Evolutionary conservation across 2,113 vertebrate species (phyloP), one percentile per base, ranked within the genome.

Genomic region (Prionailurus viverrinus): DNA sequence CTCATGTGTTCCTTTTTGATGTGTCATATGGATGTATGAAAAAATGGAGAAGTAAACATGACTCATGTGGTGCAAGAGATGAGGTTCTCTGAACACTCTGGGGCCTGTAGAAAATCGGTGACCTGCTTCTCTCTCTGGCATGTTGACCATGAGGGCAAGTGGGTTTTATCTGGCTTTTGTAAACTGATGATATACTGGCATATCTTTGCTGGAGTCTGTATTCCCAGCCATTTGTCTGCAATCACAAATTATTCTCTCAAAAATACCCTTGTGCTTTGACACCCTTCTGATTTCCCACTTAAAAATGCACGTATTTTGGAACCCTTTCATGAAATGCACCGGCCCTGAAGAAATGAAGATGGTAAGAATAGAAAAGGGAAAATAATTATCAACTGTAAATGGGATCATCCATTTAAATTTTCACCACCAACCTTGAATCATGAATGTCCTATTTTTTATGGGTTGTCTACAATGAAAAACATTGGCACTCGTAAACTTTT

Each of bases 201-300:
- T 45, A 1, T 27, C 33, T 33, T 21, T 76, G 33, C 13, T 84
- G 23, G 36, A 81, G 29, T 65, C 8, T 19, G 9, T 84, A n/a
- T 93, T 36, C 19, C 19, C 19, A 48, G 36, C 0, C 63, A 29
- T 80, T 92, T 95, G 27, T 7, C 48, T 25, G 4, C 55, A 48
- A 33, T 84, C 58, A 95, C 27, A 93, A 91, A 81, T 88, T 83
- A 84, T 76, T 80, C 23, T 88, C 36, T 16, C 25, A 51, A 90
- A 91, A 4, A 23, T 88, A 12, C 2, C 31, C 19, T 27, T 74
- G 27, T 91, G 4, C 7, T 91, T 33, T 76, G 55, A 73, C 1
- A 80, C 7, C 1, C 14, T 74, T n/a, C 15, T 76, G n/a, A 65
- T 71, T 76, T 71, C 23, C 25, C 27, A 78, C 14, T 66, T 71